Percentiles rank a stretch among this genome's conserved stretches.
Conservation (phyloP, 2,888 invertebrate genomes). For the Tipula unca region DNA sequence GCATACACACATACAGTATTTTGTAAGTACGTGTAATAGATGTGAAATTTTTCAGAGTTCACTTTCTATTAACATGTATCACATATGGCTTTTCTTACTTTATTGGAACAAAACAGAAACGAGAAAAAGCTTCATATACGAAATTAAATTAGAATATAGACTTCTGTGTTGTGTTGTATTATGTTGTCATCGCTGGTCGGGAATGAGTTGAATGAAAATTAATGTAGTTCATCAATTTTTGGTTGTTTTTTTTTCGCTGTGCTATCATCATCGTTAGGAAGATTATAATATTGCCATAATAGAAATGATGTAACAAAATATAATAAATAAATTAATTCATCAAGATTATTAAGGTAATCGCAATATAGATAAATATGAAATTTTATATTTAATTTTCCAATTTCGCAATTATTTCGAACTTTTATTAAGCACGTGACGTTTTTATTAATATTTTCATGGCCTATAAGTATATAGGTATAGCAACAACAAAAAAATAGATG, state of each 20-base stretch:
- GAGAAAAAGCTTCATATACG: not conserved
- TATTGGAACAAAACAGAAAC: too few relatives aligned
- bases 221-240: too few relatives aligned
- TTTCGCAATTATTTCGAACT: not conserved
- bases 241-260: too few relatives aligned
- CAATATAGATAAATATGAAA: not conserved
- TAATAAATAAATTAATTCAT: not conserved
- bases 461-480: too few relatives aligned
- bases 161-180: too few relatives aligned
- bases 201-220: too few relatives aligned
- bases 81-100: not conserved
- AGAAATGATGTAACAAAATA: not conserved
- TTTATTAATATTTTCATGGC: not conserved
- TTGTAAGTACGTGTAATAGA: not conserved
- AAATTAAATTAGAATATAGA: not conserved
- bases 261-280: too few relatives aligned
- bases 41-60: not conserved
- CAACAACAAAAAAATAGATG: too few relatives aligned
- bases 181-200: too few relatives aligned
- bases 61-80: not conserved
- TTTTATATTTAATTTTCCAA: not conserved
- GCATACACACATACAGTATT: not conserved
- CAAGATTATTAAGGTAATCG: not conserved
- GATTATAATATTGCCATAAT: not conserved
- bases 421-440: not conserved